phyloP scores from a whole-genome alignment of 37 sponge, comb jelly and placozoan species.

The Axinella damicornis region DNA sequence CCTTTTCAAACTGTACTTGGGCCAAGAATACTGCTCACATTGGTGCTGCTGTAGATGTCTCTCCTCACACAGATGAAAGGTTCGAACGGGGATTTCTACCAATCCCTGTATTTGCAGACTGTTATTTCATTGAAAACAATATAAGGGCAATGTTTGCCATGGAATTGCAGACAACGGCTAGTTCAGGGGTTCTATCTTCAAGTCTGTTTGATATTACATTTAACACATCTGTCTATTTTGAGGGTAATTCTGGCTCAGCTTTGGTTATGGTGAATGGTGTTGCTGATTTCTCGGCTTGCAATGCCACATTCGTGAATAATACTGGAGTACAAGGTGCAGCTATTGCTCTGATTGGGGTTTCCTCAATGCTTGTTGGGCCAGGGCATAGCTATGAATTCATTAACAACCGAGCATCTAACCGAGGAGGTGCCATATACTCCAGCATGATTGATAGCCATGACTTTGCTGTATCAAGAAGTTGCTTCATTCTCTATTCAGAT shows the following conservation, averaged over 20 bases:
- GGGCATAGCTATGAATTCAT: not conserved
- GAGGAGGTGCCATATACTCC: slow-evolving; percentile 34
- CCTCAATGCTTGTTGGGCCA: not conserved
- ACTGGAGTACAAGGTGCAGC: slow-evolving; percentile 26
- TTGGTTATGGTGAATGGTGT: slow-evolving; percentile 1
- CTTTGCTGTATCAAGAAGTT: slow-evolving; percentile 9
- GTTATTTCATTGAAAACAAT: not conserved
- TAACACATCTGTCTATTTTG: not conserved
- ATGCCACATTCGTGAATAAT: not conserved
- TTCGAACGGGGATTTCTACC: slow-evolving; percentile 9
- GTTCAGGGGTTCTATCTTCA: not conserved
- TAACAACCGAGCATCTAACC: slow-evolving; percentile 3
- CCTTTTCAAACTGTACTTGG: not conserved
- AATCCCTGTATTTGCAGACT: not conserved
- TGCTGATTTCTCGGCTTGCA: not conserved
- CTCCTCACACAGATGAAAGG: slow-evolving; percentile 10
- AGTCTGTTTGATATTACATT: slow-evolving; percentile 15
- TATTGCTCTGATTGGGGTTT: not conserved
- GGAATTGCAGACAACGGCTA: not conserved
- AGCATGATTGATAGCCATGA: slow-evolving; percentile 2
- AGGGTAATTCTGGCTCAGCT: slow-evolving; percentile 13
- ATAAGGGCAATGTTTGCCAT: not conserved
- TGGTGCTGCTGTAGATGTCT: slow-evolving; percentile 5
- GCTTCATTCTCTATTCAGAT: slow-evolving; percentile 7
- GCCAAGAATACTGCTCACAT: not conserved